These are phyloP conservation scores for Eretmocerus hayati DNA, from an alignment of 2,888 invertebrate genomes.

Conservation along the genomic window DNA sequence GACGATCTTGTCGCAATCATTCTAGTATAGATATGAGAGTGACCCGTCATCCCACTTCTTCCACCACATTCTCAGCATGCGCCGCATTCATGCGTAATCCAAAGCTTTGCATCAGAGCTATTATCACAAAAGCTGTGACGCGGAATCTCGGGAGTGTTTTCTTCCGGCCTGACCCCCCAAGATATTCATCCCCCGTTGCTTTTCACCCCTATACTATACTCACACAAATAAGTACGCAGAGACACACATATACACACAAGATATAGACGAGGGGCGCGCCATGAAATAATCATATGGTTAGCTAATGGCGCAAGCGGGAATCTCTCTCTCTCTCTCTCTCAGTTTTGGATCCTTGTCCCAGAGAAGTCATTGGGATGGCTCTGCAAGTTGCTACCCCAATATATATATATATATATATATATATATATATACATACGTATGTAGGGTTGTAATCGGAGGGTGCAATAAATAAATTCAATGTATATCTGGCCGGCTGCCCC, in stretches of 20 bases:
- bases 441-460: constrained; percentile 4
- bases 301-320: constrained; percentile 41
- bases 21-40: too few species aligned
- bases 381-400: constrained; percentile 1
- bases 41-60: too few species aligned
- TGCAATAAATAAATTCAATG: constrained; percentile 47
- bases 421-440: constrained; percentile 2
- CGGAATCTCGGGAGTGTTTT: too few species aligned
- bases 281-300: constrained; percentile 49
- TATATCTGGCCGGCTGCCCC: constrained; percentile 35
- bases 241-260: neutral
- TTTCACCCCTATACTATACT: too few species aligned
- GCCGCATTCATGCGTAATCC: too few species aligned
- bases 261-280: constrained; percentile 27
- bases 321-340: constrained; percentile 13
- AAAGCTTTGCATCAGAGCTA: too few species aligned
- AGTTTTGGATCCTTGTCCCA: neutral
- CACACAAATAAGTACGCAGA: too few species aligned
- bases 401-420: constrained; percentile 3
- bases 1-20: too few species aligned
- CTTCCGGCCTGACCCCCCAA: too few species aligned
- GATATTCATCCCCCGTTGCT: too few species aligned
- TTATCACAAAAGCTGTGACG: too few species aligned
- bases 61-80: too few species aligned
- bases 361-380: constrained; percentile 1